Evolutionary conservation across 92 coral and sea anemone genomes (phyloP).

Genomic region (Muricea muricata): DNA sequence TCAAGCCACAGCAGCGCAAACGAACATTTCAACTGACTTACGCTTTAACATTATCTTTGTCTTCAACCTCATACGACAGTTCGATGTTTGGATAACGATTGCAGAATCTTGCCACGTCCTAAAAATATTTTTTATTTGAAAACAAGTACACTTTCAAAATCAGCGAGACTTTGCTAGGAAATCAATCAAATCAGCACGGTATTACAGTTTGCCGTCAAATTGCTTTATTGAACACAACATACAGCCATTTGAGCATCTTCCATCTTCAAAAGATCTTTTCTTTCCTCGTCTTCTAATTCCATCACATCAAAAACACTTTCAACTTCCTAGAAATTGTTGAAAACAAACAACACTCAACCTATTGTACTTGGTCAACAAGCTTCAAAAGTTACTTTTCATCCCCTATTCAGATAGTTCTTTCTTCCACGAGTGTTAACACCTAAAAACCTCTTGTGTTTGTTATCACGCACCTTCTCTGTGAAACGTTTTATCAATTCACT

Average conservation of each 20-base stretch:
- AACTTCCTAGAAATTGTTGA: constrained; percentile 66
- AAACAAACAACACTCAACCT: neutral
- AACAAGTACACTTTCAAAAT: neutral
- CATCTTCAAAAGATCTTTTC: constrained; percentile 86
- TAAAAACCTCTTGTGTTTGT: neutral
- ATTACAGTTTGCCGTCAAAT: no score
- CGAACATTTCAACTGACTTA: no score
- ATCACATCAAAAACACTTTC: constrained; percentile 98
- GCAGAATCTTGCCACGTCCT: constrained; percentile 99
- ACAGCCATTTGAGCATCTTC: constrained; percentile 97
- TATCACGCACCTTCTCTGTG: constrained; percentile 76
- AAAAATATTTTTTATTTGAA: neutral
- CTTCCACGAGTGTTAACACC: neutral
- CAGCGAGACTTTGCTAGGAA: no score
- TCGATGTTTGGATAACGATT: constrained; percentile 99
- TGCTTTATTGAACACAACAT: neutral
- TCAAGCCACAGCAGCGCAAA: no score
- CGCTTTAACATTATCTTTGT: constrained; percentile 84
- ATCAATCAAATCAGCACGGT: no score
- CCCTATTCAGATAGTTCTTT: no score
- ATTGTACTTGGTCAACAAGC: no score
- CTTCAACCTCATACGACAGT: constrained; percentile 82
- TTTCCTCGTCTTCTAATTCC: constrained; percentile 98
- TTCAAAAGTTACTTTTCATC: no score
- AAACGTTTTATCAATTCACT: constrained; percentile 87